A percentile compares a stretch with the other conserved stretches of the same genome.
Conservation (phyloP, 2,888 invertebrate genomes). For the Hoplodrina ambigua region DNA sequence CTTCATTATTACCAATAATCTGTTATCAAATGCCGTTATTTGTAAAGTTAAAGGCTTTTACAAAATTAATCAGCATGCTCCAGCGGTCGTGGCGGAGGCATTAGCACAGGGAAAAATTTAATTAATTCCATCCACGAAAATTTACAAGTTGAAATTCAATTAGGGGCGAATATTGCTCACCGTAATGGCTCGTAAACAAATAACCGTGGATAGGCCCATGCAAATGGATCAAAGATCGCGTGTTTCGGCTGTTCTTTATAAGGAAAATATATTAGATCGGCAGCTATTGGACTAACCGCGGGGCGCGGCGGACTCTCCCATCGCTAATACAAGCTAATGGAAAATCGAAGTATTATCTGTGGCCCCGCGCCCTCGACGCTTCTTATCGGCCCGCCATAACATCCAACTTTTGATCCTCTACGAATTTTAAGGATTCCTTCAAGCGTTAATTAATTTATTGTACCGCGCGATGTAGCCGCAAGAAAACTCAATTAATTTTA, state of each 20-base stretch:
- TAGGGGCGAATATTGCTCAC: constrained; percentile 82
- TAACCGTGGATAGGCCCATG: constrained; percentile 80
- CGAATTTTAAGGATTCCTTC: constrained; percentile 89
- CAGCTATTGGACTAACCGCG: constrained; percentile 79
- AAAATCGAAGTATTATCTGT: constrained; percentile 89
- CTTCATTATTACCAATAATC: constrained; percentile 65
- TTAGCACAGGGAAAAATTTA: constrained; percentile 80
- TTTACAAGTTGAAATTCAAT: constrained; percentile 86
- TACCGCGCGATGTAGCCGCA: constrained; percentile 88
- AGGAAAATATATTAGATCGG: constrained; percentile 87
- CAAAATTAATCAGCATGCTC: constrained; percentile 78
- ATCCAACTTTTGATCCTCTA: constrained; percentile 88
- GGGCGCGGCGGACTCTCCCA: constrained; percentile 84
- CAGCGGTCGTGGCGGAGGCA: constrained; percentile 70
- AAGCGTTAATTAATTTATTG: constrained; percentile 90
- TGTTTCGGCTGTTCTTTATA: constrained; percentile 85
- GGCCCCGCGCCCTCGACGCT: constrained; percentile 68
- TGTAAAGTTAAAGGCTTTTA: constrained; percentile 80
- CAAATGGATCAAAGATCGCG: constrained; percentile 89
- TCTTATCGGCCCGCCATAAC: constrained; percentile 71
- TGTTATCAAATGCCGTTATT: constrained; percentile 75
- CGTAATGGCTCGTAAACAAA: constrained; percentile 86
- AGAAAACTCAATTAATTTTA: constrained; percentile 91
- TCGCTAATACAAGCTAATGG: constrained; percentile 89
- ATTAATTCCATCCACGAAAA: constrained; percentile 85